Base-by-base conservation (phyloP, 2,113 vertebrate species). In the Leptodactylus fuscus region DNA sequence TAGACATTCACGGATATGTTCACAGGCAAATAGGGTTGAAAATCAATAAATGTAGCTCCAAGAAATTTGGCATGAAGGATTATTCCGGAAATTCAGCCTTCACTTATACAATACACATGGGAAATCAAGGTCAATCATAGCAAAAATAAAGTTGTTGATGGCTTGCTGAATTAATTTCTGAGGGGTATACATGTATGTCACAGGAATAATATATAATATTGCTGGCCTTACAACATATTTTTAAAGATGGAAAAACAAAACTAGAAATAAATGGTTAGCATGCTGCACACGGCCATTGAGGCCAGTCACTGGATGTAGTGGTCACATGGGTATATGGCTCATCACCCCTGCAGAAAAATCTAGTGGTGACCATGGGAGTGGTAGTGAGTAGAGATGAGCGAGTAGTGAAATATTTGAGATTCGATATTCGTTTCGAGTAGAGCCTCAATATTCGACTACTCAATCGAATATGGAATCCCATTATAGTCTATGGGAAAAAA, bases 141-240 rank as follows among this genome's bases (percentile, higher is more conserved):
- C 29, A 69, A 69, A 36, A 69, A 69, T 36, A 69, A 36, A 38
- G 34, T 38, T 69, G 65, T 38, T 69, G 65, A 69, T 69, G 34
- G 34, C 10, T 38, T 38, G 65, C 34, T 69, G 16, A 69, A 69
- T 69, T 69, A 5, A 69, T 38, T 69, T 69, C 32, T 69, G 18
- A 69, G 34, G 34, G 65, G 29, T 69, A 12, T 69, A 12, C 22
- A 22, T 4, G 22, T 38, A 22, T 4, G 22, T 69, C 65, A 69
- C 36, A 18, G 6, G 9, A 69, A 69, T 69, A 22, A 38, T 34
- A 29, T 67, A 32, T 15, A 34, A 34, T 69, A 38, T 22, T 38
- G 32, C 65, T 38, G 15, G 29, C 13, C 15, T 29, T 24, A 34
- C 32, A 36, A 20, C 13, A 34, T 67, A 20, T 18, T 24, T 34